A percentile compares a stretch with the other conserved stretches of the same genome.
Conservation (phyloP, 1,140 invertebrate species). For the Microplitis demolitor region DNA sequence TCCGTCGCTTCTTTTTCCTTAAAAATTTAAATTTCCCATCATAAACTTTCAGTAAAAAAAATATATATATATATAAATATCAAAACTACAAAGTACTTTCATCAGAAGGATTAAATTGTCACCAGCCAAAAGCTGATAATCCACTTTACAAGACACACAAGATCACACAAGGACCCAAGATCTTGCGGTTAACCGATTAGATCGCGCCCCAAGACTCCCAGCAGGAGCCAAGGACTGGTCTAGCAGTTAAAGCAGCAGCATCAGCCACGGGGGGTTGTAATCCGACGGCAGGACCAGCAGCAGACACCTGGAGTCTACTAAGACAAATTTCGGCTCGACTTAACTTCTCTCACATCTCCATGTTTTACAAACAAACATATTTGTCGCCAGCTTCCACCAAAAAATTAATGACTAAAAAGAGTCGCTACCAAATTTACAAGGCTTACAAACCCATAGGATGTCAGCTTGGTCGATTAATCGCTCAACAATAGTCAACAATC, state of each 20-base stretch:
- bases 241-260: not conserved
- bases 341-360: not conserved
- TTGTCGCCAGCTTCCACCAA: too few relatives aligned
- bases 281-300: constrained; percentile 6
- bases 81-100: not conserved
- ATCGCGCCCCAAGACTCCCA: constrained; percentile 3
- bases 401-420: too few relatives aligned
- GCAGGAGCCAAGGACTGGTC: not conserved
- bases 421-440: not conserved
- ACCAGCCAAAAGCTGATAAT: not conserved
- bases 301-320: constrained; percentile 17
- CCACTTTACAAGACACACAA: not conserved
- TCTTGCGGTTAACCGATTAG: constrained; percentile 5
- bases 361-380: too few relatives aligned
- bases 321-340: constrained; percentile 21
- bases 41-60: too few relatives aligned
- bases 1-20: constrained; percentile 4
- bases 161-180: not conserved
- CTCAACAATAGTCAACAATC: constrained; percentile 12
- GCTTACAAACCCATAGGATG: constrained; percentile 1
- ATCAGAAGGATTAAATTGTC: not conserved
- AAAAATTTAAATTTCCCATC: not conserved
- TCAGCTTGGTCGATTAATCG: constrained; percentile 29
- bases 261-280: constrained; percentile 18
- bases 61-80: too few relatives aligned